Evolutionary conservation across 2,888 invertebrate genomes (phyloP), one percentile per base, ranked within the genome.

Genomic region (Philereme transversata): DNA sequence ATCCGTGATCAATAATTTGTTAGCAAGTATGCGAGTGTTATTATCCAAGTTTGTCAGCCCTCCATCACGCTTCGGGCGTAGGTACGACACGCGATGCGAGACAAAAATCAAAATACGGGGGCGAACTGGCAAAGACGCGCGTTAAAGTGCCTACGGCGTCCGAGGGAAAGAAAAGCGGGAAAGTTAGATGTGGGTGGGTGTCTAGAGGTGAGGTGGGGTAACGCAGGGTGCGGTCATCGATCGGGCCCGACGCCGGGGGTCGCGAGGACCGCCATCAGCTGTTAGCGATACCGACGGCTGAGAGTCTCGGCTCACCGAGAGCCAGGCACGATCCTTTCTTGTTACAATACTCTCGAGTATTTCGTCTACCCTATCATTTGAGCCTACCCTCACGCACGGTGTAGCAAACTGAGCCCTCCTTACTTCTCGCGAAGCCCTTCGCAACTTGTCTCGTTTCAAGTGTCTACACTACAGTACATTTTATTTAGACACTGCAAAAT

Each of bases 151-250:
- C 65, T 69, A 67, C 64, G 61, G 70, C 72, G 78, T 74, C 76
- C 67, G 74, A 77, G 83, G 81, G 83, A 85, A 87, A 88, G 87
- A 90, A 90, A 88, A 85, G 86, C 83, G 86, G 83, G 87, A 88
- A 88, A 87, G 87, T 86, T 84, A 83, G 83, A 80, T 79, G 79
- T 76, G 77, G 77, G 77, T 69, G 72, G 64, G 69, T 76, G 83
- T 84, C 83, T 86, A 81, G 81, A 78, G 77, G 81, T 74, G 86
- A 77, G 76, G 83, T 69, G 77, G 77, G 73, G 73, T 73, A 73
- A 81, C 72, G 83, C 78, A 87, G 84, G 86, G 86, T 75, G 87
- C 82, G 86, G 84, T 81, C 87, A 90, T 89, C 88, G 88, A 91
- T 84, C 88, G 85, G 80, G 71, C 78, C 81, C 81, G 82, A 79